Base-by-base conservation (phyloP, 2,888 invertebrate species). In the Epirrita christyi region DNA sequence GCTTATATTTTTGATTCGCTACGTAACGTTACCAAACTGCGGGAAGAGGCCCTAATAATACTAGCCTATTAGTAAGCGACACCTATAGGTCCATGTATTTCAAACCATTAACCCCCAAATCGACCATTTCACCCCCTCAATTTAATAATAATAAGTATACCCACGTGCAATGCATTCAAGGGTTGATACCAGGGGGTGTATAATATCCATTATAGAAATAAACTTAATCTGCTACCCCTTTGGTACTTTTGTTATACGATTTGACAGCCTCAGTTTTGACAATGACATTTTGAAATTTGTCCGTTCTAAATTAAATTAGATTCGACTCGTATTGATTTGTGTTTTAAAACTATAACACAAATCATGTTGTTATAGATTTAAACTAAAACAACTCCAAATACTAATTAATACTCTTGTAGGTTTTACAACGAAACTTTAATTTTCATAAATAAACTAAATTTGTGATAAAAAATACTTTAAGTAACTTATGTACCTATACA, bases 171-270 rank as follows among this genome's bases (percentile, higher is more conserved):
- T 10, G 41, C 46, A 47, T 57, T 47, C 51, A 48, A 65, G 70
- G 75, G 71, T 64, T 64, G 61, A 71, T 70, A 75, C 68, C 68
- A 57, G 58, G 32, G 78, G 74, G 76, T 67, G 71, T 72, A 68
- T 66, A 64, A 64, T 66, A 68, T 68, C 65, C 72, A 75, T 77
- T 76, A 74, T 73, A 57, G 60, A 63, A 67, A 70, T 66, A 71
- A 74, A 74, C 70, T 66, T 71, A 75, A 77, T 76, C 74, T 71
- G 57, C 44, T 14, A 54, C 59, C 63, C 67, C 58, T 61, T 55
- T 46, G 51, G 7, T 42, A 51, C 63, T 61, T 61, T 63, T 58
- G 56, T 59, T 54, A 36, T 48, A 47, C 6, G 44, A 57, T 56
- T 59, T 59, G 49, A 61, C 63, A 40, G 53, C 29, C 49, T 48